Evolutionary conservation across 2,797 vertebrate species (phyloP).

Genomic region (Anguilla marmorata): DNA sequence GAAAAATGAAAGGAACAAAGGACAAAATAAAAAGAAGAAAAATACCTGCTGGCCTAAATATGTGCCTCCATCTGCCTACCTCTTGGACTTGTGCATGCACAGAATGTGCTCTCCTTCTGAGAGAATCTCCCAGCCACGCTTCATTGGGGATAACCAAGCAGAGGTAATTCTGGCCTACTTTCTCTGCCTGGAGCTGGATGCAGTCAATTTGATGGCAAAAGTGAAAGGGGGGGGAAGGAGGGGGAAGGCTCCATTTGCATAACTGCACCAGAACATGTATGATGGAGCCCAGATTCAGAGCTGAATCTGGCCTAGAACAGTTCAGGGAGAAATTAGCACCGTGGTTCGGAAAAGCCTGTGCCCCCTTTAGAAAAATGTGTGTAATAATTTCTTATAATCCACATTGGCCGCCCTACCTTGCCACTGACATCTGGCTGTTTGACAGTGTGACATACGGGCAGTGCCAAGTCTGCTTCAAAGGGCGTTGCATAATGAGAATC

Average conservation of each 20-base stretch:
- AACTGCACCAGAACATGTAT: conserved; percentile 35
- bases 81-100: conserved; percentile 47
- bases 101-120: conserved; percentile 43
- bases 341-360: conserved; percentile 38
- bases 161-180: conserved; percentile 78
- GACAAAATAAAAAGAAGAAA: conserved; percentile 63
- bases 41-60: conserved; percentile 76
- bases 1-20: conserved; percentile 60
- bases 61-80: conserved; percentile 73
- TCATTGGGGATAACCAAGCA: conserved; percentile 79
- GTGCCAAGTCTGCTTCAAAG: conserved; percentile 10
- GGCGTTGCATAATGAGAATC: conserved; percentile 35
- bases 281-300: conserved; percentile 23
- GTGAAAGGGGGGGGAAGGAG: conserved; percentile 32
- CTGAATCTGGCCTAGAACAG: conserved; percentile 2
- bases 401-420: conserved; percentile 27
- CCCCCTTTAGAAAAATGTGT: conserved; percentile 39
- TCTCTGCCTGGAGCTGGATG: conserved; percentile 65
- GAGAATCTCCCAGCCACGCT: conserved; percentile 67
- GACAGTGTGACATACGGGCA: conserved; percentile 26
- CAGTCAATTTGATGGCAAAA: conserved; percentile 56
- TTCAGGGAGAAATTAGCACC: conserved; percentile 42
- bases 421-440: conserved; percentile 50
- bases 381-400: background rate
- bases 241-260: conserved; percentile 45